Evolutionary conservation across 2,113 vertebrate genomes (phyloP), one percentile per base, ranked within the genome.

Genomic region (Thamnaconus septentrionalis): DNA sequence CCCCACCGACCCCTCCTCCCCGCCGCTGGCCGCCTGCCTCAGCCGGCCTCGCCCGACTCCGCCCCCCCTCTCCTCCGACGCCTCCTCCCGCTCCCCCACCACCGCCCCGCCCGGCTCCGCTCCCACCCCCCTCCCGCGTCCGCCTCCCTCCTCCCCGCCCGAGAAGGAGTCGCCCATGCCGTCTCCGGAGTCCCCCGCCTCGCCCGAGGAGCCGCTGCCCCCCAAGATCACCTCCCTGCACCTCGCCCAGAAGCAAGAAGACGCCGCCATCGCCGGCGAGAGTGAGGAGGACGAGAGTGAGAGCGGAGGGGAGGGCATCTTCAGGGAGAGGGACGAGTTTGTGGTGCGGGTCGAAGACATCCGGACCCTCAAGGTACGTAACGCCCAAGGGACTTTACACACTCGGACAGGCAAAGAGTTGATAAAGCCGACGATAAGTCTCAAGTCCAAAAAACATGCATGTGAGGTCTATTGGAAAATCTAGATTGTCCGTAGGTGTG

Each of bases 291-390:
- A 95, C 42, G 94, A 95, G 0, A 93, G 92, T 0, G 95, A 96
- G 85, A 97, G 95, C 1, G 93, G 94, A 0, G 95, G 95, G 0
- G 95, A 96, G 73, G 95, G 95, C 7, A 96, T 96, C 84, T 97
- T 96, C 85, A 90, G 95, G 3, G 95, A 96, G 75, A 90, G 95
- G 0, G 95, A 97, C 5, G 95, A 97, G 81, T 97, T 97, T 57
- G 95, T 96, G 65, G 95, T 97, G 66, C 93, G 94, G 0, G 94
- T 94, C 0, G 95, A 96, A 50, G 95, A 96, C 87, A 95, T 96
- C 59, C 90, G 90, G 9, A 94, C 93, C 7, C 93, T 96, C 11
- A 94, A 94, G 94, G 94, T 96, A 85, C 6, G 18, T 31, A 31
- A 31, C 18, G 18, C 18, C 18, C 18, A 31, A 31, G 18, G 18